Evolutionary conservation across 2,888 invertebrate species (phyloP).

Genomic region (Ophraella communa): DNA sequence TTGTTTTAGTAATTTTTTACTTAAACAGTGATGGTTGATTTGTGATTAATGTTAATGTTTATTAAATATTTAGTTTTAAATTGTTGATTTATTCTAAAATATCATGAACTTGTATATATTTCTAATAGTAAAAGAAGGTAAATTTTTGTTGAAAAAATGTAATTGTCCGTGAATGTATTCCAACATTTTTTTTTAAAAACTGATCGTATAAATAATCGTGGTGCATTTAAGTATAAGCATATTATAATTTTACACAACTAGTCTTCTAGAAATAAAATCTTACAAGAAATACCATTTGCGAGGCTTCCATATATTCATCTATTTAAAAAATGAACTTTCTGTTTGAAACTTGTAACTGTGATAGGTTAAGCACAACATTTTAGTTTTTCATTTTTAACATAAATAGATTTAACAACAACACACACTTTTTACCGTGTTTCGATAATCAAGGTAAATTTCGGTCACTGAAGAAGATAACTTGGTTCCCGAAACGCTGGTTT

Average conservation of each 20-base stretch:
- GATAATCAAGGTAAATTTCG: too few relatives aligned
- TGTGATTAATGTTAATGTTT: background rate
- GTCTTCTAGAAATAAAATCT: background rate
- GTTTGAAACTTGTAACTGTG: conserved; percentile 31
- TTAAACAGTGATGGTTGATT: background rate
- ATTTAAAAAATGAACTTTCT: background rate
- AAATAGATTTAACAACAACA: too few relatives aligned
- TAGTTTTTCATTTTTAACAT: conserved; percentile 4
- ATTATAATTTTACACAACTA: conserved; percentile 14
- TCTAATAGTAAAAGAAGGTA: too few relatives aligned
- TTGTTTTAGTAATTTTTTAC: background rate
- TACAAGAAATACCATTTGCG: background rate
- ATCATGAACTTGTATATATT: too few relatives aligned
- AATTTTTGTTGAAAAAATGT: too few relatives aligned
- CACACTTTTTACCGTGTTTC: too few relatives aligned
- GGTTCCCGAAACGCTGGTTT: too few relatives aligned
- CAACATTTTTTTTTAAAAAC: background rate
- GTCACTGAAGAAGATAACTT: too few relatives aligned
- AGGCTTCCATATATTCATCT: background rate
- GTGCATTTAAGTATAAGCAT: conserved; percentile 15
- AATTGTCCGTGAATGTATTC: too few relatives aligned
- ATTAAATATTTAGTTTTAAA: background rate
- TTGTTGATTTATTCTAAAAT: too few relatives aligned
- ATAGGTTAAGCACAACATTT: conserved; percentile 26
- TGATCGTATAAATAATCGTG: background rate